These are phyloP conservation scores for Furcifer pardalis DNA, from an alignment of 2,797 vertebrate genomes.

Conservation along the genomic window DNA sequence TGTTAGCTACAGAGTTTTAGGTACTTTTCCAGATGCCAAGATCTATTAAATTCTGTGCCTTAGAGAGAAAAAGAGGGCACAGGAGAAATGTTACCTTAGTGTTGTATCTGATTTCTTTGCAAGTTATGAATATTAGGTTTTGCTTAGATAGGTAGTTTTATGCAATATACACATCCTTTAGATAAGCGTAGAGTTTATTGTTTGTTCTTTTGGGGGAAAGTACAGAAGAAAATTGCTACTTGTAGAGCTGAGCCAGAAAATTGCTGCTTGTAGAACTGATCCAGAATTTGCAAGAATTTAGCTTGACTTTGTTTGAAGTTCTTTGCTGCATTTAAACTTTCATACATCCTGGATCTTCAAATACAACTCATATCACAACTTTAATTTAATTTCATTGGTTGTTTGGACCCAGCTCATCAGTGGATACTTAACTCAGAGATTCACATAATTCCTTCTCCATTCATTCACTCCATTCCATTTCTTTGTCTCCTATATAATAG, in stretches of 20 bases:
- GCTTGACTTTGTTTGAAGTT: neutral
- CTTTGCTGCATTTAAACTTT: neutral
- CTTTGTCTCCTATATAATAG: no score
- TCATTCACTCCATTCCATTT: no score
- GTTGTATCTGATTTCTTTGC: constrained; percentile 50
- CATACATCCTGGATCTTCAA: neutral
- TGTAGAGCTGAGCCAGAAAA: neutral
- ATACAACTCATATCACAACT: neutral
- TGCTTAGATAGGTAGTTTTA: constrained; percentile 36
- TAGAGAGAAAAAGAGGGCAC: constrained; percentile 13
- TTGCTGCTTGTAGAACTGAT: neutral
- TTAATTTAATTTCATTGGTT: neutral
- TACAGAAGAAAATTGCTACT: neutral
- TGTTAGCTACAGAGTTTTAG: constrained; percentile 65
- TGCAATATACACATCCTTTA: constrained; percentile 9
- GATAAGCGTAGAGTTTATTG: neutral
- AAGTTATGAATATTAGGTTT: constrained; percentile 36
- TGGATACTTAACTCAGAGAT: neutral
- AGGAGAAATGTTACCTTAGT: constrained; percentile 8
- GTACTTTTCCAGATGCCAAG: constrained; percentile 63
- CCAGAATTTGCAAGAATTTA: neutral
- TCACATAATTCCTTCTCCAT: no score
- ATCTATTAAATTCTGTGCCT: constrained; percentile 60
- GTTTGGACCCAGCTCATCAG: neutral
- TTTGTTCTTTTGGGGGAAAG: neutral